These are phyloP conservation scores for Pseudolycoriella hygida DNA, from an alignment of 2,888 invertebrate species.

Conservation along the genomic window DNA sequence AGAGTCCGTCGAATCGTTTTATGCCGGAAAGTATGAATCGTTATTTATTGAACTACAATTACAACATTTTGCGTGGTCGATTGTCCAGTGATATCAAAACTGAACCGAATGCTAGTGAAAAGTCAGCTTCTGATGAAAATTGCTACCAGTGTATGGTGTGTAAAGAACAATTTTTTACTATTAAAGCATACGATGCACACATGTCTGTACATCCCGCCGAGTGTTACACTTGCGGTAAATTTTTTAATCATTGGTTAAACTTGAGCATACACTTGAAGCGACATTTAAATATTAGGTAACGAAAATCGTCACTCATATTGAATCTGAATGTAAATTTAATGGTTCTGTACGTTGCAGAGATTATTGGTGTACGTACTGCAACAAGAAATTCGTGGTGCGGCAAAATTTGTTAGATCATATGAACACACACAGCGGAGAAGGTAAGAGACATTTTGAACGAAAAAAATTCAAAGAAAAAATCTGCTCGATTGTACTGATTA, in stretches of 20 bases:
- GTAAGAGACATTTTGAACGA: too few species aligned
- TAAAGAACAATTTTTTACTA: conserved; percentile 45
- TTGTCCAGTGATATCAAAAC: neutral
- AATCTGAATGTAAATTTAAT: too few species aligned
- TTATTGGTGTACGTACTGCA: conserved; percentile 52
- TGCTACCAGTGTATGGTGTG: conserved; percentile 39
- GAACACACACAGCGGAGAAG: conserved; percentile 62
- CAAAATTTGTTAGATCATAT: conserved; percentile 69
- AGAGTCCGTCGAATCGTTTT: neutral
- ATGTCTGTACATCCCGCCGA: conserved; percentile 65
- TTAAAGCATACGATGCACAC: conserved; percentile 52
- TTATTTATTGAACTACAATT: conserved; percentile 5
- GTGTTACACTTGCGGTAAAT: conserved; percentile 66
- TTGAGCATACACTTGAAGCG: conserved; percentile 62
- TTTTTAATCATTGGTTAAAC: conserved; percentile 54
- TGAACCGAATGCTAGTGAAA: conserved; percentile 13
- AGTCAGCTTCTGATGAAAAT: conserved; percentile 21
- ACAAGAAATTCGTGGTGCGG: conserved; percentile 64
- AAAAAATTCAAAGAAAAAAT: too few species aligned
- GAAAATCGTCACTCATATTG: too few species aligned
- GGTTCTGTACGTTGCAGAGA: conserved; percentile 30
- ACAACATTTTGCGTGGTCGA: neutral
- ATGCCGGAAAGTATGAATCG: conserved; percentile 1
- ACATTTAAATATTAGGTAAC: conserved; percentile 44
- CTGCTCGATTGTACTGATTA: too few species aligned